Conservation (phyloP, 1,140 invertebrate genomes). For the Tetramorium simillimum region DNA sequence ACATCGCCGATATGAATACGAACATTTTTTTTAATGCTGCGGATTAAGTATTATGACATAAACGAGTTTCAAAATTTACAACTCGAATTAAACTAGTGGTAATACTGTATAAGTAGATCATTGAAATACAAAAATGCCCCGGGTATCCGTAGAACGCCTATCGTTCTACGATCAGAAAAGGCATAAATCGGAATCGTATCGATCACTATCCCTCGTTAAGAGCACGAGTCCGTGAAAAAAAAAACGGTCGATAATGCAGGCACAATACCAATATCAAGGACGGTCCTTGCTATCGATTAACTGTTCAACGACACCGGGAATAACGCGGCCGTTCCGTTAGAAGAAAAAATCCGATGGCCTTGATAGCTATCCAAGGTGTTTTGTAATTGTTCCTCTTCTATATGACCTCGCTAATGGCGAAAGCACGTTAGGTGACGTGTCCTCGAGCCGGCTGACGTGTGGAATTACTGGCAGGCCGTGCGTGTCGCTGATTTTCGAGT, state of each 20-base stretch:
- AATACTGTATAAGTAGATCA: neutral
- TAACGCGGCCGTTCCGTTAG: slow-evolving; percentile 38
- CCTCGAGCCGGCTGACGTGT: slow-evolving; percentile 55
- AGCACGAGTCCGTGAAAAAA: neutral
- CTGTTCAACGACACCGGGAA: neutral
- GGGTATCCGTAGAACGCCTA: neutral
- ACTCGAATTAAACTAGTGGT: neutral
- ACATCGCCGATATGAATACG: neutral
- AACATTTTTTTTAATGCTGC: neutral
- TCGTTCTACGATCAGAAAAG: neutral
- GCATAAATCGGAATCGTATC: slow-evolving; percentile 12
- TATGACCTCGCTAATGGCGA: slow-evolving; percentile 58
- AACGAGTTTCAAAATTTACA: neutral
- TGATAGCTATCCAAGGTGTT: slow-evolving; percentile 48
- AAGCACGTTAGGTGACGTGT: slow-evolving; percentile 60
- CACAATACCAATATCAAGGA: slow-evolving; percentile 48
- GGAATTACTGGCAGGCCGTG: slow-evolving; percentile 41
- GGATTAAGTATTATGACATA: neutral
- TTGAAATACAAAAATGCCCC: too few relatives aligned
- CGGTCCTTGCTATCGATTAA: slow-evolving; percentile 34
- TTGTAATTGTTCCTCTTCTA: slow-evolving; percentile 54
- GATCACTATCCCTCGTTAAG: neutral
- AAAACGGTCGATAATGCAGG: slow-evolving; percentile 11
- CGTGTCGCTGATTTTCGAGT: slow-evolving; percentile 14
- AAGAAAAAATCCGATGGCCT: slow-evolving; percentile 37